A percentile compares a stretch with the other conserved stretches of the same genome.
Conservation (phyloP, 2,113 vertebrate genomes). For the Eptesicus fuscus region DNA sequence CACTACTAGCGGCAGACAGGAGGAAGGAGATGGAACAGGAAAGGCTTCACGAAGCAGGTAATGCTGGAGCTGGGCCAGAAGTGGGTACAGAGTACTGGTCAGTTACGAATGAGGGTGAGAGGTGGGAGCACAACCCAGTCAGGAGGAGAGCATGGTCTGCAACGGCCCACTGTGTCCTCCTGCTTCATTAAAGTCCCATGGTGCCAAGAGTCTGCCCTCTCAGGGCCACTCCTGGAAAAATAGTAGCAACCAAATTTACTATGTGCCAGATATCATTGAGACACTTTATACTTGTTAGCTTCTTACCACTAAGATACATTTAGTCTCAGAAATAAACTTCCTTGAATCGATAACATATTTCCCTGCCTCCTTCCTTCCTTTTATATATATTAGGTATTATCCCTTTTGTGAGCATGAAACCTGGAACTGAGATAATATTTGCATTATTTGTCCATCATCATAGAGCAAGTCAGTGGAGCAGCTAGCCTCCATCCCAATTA, state of each 20-base stretch:
- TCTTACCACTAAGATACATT: not conserved
- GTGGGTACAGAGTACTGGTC: fast-evolving
- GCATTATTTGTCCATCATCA: not conserved
- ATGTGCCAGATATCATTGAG: not conserved
- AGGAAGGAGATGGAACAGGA: not conserved
- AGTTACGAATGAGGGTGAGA: not conserved
- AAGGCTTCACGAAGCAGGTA: not conserved
- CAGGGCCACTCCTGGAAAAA: not conserved
- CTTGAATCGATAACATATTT: too few species aligned
- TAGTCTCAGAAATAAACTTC: too few species aligned
- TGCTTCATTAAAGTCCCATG: not conserved
- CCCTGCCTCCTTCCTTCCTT: too few species aligned
- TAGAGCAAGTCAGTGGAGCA: not conserved
- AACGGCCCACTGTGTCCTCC: not conserved
- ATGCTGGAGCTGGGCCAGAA: not conserved
- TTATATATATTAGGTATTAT: not conserved
- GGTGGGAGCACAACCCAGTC: too few species aligned
- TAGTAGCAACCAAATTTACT: not conserved
- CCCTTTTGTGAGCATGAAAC: not conserved
- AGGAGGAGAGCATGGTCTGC: not conserved
- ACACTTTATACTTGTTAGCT: not conserved
- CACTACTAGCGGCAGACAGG: not conserved
- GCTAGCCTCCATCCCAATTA: not conserved
- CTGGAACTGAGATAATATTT: not conserved
- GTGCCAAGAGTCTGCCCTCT: not conserved